Evolutionary conservation across 2,888 invertebrate genomes (phyloP), one percentile per base, ranked within the genome.

Genomic region (Dyspetes luteomarginatus): DNA sequence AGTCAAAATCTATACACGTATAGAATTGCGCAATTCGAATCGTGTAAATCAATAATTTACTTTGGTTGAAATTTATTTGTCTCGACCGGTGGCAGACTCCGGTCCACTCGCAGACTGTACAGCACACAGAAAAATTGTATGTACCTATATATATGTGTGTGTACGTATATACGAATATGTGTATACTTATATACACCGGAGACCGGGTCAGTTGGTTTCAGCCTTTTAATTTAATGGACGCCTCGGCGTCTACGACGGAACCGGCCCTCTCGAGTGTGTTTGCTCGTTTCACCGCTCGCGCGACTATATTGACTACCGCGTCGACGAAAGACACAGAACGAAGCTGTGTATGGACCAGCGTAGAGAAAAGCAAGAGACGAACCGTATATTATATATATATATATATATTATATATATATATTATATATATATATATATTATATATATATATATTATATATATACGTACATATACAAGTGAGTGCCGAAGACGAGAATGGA

Each of bases 161-260:
- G 43, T 45, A 55, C 12, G 41, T 5, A 4, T 60, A 45, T 60
- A 12, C 36, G 9, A n/a, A 26, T 43, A 45, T 41, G 56, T 56
- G 41, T 41, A 19, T 45, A 56, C 28, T 60, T 69, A 30, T 52
- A n/a, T 45, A 58, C 50, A 22, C 0, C 58, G 65, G 45, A 67
- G 76, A 81, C 69, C 78, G 69, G 83, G 81, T 81, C 79, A 82
- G 67, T 79, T 62, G 76, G 65, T 81, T 82, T 75, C 79, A 83
- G 77, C 77, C 74, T 79, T 77, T 82, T 83, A 82, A 77, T 83
- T 81, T 80, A 81, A 82, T 83, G 81, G 83, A 83, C 79, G 78
- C 81, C 78, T 78, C 68, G 68, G 78, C 74, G 81, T 83, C 81
- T 83, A 72, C 77, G 78, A 65, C 58, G 76, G 78, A 78, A 78